Evolutionary conservation across 2,113 vertebrate genomes (phyloP).

Genomic region (Rattus rattus): DNA sequence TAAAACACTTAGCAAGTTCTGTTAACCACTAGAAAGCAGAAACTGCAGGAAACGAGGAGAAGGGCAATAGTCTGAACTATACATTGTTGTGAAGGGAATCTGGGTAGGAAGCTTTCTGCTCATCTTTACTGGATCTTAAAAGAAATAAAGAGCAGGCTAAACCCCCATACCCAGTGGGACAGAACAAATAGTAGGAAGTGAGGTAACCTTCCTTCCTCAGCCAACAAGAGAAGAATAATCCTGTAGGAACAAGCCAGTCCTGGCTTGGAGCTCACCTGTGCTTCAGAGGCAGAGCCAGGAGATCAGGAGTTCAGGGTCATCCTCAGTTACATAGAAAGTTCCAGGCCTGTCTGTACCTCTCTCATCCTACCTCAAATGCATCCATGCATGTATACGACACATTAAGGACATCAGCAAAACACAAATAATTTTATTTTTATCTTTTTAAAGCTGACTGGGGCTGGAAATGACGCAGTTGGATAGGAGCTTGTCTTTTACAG

Average conservation of each 20-base stretch:
- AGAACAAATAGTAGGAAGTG: background rate
- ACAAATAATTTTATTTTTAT: background rate
- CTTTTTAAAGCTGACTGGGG: background rate
- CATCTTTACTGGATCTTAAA: background rate
- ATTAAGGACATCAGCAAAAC: background rate
- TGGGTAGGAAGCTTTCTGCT: background rate
- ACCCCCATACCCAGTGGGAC: no score
- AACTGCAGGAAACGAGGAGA: background rate
- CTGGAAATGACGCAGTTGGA: background rate
- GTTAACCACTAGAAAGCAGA: background rate
- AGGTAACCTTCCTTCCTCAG: background rate
- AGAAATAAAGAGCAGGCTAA: background rate
- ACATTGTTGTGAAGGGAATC: background rate
- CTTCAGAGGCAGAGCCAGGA: background rate
- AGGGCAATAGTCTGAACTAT: background rate
- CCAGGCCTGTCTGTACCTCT: background rate
- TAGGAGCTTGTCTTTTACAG: background rate
- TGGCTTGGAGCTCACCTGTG: background rate
- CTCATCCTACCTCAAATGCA: no score
- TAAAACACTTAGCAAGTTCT: background rate
- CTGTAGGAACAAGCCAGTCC: background rate
- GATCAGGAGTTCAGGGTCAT: background rate
- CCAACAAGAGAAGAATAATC: background rate
- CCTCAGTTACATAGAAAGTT: background rate
- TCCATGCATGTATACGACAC: background rate